phyloP scores from a whole-genome alignment of 2,888 invertebrate species.

The Myopa testacea region DNA sequence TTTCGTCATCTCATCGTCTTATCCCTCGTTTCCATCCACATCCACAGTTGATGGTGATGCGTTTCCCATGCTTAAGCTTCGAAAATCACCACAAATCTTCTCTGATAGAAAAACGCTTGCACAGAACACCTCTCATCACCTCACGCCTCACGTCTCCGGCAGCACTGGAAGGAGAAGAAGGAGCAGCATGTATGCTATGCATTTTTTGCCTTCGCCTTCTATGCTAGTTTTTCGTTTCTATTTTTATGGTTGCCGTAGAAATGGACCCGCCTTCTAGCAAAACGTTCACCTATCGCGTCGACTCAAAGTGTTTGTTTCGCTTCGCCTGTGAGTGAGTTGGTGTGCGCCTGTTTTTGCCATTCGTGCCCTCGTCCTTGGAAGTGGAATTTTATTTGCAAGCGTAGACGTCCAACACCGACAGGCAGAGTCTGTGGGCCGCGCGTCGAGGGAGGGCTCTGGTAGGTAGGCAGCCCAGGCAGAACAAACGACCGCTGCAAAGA shows the following conservation, averaged over 20 bases:
- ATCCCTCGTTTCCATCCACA: too few species aligned
- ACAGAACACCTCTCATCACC: too few species aligned
- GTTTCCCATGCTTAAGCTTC: not conserved
- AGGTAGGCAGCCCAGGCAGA: conserved; percentile 21
- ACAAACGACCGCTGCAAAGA: conserved; percentile 33
- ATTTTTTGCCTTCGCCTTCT: conserved; percentile 24
- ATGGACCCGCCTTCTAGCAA: conserved; percentile 64
- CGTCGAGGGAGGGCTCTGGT: not conserved
- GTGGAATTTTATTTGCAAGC: conserved; percentile 27
- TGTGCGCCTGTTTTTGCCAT: conserved; percentile 30
- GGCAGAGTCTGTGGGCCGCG: conserved; percentile 8
- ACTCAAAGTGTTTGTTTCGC: conserved; percentile 38
- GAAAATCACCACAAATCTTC: not conserved
- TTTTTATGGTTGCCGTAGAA: conserved; percentile 59
- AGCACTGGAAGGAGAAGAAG: not conserved
- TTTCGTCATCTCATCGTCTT: too few species aligned
- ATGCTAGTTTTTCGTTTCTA: conserved; percentile 48
- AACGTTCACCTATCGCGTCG: conserved; percentile 60
- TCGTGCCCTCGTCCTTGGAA: conserved; percentile 32
- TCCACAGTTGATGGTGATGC: not conserved
- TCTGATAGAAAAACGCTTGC: too few species aligned
- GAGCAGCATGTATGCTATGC: not conserved
- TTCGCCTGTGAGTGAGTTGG: conserved; percentile 24
- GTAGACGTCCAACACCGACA: conserved; percentile 18
- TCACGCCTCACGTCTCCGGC: not conserved